Conservation (phyloP, 2,888 invertebrate genomes). For the Drosophila paramelanica region DNA sequence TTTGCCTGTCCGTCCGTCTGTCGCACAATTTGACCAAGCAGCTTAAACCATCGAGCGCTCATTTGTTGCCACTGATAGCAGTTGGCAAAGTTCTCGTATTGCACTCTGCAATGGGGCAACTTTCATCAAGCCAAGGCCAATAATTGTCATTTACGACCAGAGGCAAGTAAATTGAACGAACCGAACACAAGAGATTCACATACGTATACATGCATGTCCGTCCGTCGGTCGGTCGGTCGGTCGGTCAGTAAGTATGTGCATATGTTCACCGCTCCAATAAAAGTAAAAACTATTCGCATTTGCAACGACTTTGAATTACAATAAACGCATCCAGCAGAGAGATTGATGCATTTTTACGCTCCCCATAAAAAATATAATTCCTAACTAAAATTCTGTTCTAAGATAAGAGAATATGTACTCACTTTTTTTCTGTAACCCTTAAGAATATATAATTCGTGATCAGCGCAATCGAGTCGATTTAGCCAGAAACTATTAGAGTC, state of each 20-base stretch:
- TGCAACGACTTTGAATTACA: background rate
- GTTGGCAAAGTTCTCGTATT: slow-evolving; percentile 37
- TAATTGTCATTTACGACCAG: slow-evolving; percentile 40
- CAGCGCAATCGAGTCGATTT: too few relatives aligned
- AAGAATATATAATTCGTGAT: too few relatives aligned
- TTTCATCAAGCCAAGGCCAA: slow-evolving; percentile 42
- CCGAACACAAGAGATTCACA: slow-evolving; percentile 2
- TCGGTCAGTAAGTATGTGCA: background rate
- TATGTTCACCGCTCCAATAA: slow-evolving; percentile 16
- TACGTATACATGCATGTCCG: background rate
- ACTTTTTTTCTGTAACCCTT: background rate
- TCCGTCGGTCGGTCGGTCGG: background rate
- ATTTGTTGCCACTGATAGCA: slow-evolving; percentile 18
- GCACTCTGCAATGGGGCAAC: slow-evolving; percentile 10
- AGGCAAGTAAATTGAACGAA: slow-evolving; percentile 19
- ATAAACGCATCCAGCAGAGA: slow-evolving; percentile 8
- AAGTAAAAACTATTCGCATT: background rate
- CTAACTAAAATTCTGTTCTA: slow-evolving; percentile 3
- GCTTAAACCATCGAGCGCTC: slow-evolving; percentile 15
- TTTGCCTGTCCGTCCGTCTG: background rate
- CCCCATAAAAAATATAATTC: background rate
- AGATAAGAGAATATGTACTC: background rate
- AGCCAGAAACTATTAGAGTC: too few relatives aligned
- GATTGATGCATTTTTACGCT: slow-evolving; percentile 1
- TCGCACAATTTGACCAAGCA: slow-evolving; percentile 8